phyloP scores from a whole-genome alignment of 2,797 vertebrate species.

The Iguana delicatissima region DNA sequence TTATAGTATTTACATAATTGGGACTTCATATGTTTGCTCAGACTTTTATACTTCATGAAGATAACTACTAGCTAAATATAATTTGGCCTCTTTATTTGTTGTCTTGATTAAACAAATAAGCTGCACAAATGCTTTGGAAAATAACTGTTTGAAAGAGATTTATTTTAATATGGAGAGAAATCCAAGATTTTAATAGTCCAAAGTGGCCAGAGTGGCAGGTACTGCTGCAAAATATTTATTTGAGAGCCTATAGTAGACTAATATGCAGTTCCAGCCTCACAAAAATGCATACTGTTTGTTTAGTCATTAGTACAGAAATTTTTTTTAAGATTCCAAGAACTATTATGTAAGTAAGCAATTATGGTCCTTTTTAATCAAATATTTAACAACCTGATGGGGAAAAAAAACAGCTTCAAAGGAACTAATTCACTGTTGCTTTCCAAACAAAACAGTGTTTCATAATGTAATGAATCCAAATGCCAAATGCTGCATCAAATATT shows the following conservation, averaged over 20 bases:
- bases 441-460: conserved; percentile 20
- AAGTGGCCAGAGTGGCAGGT: neutral
- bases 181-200: neutral
- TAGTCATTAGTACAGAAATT: neutral
- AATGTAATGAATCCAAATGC: conserved; percentile 10
- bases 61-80: neutral
- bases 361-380: conserved; percentile 7
- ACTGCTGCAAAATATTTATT: neutral
- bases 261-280: neutral
- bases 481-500: conserved; percentile 32
- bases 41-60: neutral
- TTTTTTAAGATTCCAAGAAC: conserved; percentile 6
- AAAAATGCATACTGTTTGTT: neutral
- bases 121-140: neutral
- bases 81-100: neutral
- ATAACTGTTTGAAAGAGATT: neutral
- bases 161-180: conserved; percentile 18
- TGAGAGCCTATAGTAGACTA: neutral
- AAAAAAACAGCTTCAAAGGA: neutral
- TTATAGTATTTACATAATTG: neutral
- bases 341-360: conserved; percentile 14
- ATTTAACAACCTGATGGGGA: conserved; percentile 28
- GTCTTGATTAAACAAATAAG: neutral
- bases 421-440: conserved; percentile 18
- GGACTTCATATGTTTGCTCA: neutral